Evolutionary conservation across 1,140 invertebrate species (phyloP).

Genomic region (Manduca sexta): DNA sequence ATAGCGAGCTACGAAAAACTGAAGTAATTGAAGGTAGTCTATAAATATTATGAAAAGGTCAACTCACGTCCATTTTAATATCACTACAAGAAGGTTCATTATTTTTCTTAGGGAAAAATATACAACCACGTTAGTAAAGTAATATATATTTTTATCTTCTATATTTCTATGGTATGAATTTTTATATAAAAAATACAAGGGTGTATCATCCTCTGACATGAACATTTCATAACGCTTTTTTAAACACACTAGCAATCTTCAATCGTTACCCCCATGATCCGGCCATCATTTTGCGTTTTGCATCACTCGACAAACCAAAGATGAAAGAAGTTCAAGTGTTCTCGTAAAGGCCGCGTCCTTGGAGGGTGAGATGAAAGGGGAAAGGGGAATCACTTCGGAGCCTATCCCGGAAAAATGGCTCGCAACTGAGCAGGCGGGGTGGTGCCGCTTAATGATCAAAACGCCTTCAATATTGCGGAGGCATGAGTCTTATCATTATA

Average conservation of each 20-base stretch:
- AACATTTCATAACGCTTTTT: not conserved
- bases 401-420: constrained; percentile 44
- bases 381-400: constrained; percentile 36
- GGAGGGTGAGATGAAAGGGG: constrained; percentile 27
- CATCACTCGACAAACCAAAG: constrained; percentile 35
- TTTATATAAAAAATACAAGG: too few species aligned
- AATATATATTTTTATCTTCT: too few species aligned
- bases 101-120: too few species aligned
- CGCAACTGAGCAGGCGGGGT: constrained; percentile 30
- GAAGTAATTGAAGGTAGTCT: too few species aligned
- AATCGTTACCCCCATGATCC: constrained; percentile 14
- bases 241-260: constrained; percentile 3
- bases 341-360: constrained; percentile 36
- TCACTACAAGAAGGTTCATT: too few species aligned
- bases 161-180: too few species aligned
- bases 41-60: too few species aligned
- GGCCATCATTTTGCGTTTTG: constrained; percentile 28
- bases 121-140: too few species aligned
- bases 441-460: constrained; percentile 58
- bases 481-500: constrained; percentile 61
- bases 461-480: constrained; percentile 65
- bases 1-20: too few species aligned
- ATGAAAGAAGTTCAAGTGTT: constrained; percentile 61
- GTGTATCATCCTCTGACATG: too few species aligned
- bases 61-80: too few species aligned